Percentiles rank a stretch among this genome's conserved stretches.
These are phyloP conservation scores for Eulemur mongoz DNA, from an alignment of 2,797 vertebrate genomes.

Conservation along the genomic window DNA sequence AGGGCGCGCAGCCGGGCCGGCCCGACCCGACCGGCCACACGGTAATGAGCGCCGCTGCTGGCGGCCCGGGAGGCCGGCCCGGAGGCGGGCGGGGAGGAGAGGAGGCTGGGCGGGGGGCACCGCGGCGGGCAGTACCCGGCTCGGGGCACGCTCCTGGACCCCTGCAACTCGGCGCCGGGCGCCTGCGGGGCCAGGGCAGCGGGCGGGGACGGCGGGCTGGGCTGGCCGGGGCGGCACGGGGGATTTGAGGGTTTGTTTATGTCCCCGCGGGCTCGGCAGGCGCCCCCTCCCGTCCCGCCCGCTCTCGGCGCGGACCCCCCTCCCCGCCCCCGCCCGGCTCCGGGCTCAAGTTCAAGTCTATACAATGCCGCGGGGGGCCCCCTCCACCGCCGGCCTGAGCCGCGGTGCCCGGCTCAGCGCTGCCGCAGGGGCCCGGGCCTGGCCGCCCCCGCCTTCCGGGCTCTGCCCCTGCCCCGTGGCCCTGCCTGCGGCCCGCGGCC, in stretches of 20 bases:
- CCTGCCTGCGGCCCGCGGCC: slow-evolving; percentile 47
- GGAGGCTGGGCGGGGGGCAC: slow-evolving; percentile 33
- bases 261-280: slow-evolving; percentile 69
- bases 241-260: slow-evolving; percentile 76
- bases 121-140: slow-evolving; percentile 53
- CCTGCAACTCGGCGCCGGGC: slow-evolving; percentile 54
- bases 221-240: slow-evolving; percentile 19
- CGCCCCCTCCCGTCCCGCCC: slow-evolving; percentile 70
- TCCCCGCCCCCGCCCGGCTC: slow-evolving; percentile 65
- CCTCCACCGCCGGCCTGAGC: slow-evolving; percentile 43
- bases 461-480: slow-evolving; percentile 55
- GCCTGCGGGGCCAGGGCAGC: slow-evolving; percentile 41
- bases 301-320: slow-evolving; percentile 63
- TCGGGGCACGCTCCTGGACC: slow-evolving; percentile 35
- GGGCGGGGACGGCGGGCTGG: slow-evolving; percentile 45
- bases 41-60: slow-evolving; percentile 74
- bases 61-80: slow-evolving; percentile 58
- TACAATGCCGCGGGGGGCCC: slow-evolving; percentile 77
- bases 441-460: slow-evolving; percentile 73
- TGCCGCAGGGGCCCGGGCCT: slow-evolving; percentile 69
- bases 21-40: slow-evolving; percentile 76
- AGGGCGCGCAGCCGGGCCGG: slow-evolving; percentile 77
- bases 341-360: slow-evolving; percentile 81
- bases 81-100: slow-evolving; percentile 57
- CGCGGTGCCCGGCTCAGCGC: slow-evolving; percentile 47